These are phyloP conservation scores for Sinotaia quadrata DNA, from an alignment of 2,888 invertebrate genomes.

Conservation along the genomic window DNA sequence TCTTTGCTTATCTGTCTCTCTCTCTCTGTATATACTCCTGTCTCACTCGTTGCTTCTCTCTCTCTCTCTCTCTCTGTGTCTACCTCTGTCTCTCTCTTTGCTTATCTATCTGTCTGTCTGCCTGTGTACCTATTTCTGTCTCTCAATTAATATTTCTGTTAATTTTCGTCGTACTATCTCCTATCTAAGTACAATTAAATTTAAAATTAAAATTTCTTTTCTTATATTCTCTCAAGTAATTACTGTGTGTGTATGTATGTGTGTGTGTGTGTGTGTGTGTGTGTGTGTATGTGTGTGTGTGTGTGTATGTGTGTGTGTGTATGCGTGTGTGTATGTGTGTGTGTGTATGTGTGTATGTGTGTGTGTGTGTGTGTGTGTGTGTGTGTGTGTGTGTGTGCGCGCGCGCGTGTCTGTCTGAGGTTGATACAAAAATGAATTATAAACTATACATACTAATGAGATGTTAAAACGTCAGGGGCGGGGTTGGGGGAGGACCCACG, in stretches of 20 bases:
- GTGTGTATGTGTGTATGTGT: slow-evolving; percentile 2
- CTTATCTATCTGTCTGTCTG: background rate
- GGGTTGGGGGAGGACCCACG: too few species aligned
- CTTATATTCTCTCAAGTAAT: background rate
- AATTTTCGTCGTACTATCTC: background rate
- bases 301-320: slow-evolving; percentile 1
- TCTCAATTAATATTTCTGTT: background rate
- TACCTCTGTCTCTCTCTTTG: background rate
- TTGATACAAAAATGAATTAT: too few species aligned
- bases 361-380: background rate
- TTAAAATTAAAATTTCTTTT: too few species aligned
- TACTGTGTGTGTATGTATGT: background rate
- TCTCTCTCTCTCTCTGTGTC: background rate
- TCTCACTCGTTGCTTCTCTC: background rate
- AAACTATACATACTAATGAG: too few species aligned
- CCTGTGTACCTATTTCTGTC: too few species aligned
- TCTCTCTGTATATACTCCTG: background rate
- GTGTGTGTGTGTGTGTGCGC: background rate
- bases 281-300: background rate
- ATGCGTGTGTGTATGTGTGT: slow-evolving; percentile 9
- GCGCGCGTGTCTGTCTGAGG: too few species aligned
- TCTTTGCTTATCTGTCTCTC: slow-evolving; percentile 1
- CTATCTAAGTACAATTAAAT: too few species aligned
- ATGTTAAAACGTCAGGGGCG: too few species aligned
- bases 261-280: slow-evolving; percentile 13